Percentiles rank a stretch among this genome's conserved stretches.
Conservation (phyloP, 2,888 invertebrate genomes). For the Amiota minor region DNA sequence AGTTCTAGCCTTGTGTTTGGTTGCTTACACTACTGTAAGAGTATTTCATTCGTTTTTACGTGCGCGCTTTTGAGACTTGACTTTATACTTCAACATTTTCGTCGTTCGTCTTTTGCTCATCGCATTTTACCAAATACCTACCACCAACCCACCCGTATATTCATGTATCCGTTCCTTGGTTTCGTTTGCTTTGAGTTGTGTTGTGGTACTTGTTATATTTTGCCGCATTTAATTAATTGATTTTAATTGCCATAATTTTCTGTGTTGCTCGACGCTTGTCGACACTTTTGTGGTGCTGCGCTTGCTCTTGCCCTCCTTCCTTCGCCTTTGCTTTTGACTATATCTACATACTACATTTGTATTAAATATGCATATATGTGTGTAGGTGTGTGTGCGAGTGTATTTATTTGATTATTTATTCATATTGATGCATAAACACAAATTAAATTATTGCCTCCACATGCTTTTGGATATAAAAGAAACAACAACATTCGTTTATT, state of each 20-base stretch:
- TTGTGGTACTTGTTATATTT: constrained; percentile 33
- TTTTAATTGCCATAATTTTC: constrained; percentile 69
- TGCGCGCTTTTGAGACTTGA: constrained; percentile 5
- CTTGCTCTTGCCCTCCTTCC: constrained; percentile 48
- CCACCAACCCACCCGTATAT: background rate
- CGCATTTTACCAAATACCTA: background rate
- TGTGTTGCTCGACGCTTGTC: constrained; percentile 55
- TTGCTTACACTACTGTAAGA: too few species aligned
- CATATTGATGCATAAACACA: constrained; percentile 62
- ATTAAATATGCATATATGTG: constrained; percentile 14
- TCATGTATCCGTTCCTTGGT: background rate
- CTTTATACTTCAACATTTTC: constrained; percentile 16
- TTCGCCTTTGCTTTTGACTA: constrained; percentile 3
- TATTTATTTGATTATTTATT: constrained; percentile 41
- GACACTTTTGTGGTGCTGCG: constrained; percentile 12
- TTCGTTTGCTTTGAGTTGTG: constrained; percentile 19
- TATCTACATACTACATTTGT: background rate
- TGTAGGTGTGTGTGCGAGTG: constrained; percentile 27
- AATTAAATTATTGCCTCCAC: constrained; percentile 47
- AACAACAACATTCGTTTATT: constrained; percentile 8
- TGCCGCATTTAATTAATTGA: constrained; percentile 69
- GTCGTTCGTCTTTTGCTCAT: constrained; percentile 22
- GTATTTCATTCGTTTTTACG: constrained; percentile 29
- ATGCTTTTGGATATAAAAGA: background rate
- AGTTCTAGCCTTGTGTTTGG: background rate